These are phyloP conservation scores for Arctopsyche grandis DNA, from an alignment of 1,140 invertebrate species.

Conservation along the genomic window DNA sequence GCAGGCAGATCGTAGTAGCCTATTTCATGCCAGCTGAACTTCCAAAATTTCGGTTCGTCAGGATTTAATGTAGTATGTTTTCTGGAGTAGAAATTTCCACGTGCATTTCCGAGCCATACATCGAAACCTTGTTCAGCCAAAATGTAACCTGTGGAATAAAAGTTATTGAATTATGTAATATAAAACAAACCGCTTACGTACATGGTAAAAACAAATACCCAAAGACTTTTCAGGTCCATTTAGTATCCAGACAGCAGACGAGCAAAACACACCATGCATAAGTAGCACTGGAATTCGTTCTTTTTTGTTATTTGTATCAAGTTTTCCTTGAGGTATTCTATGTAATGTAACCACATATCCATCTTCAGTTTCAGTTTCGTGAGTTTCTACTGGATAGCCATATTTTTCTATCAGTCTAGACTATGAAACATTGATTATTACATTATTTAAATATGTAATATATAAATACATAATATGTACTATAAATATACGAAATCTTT, in stretches of 20 bases:
- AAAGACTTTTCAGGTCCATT: slow-evolving; percentile 67
- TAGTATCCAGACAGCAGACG: slow-evolving; percentile 72
- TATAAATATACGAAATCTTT: too few species aligned
- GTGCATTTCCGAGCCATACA: slow-evolving; percentile 78
- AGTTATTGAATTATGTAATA: too few species aligned
- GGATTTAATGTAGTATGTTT: slow-evolving; percentile 67
- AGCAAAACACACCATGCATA: slow-evolving; percentile 75
- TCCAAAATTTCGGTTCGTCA: slow-evolving; percentile 75
- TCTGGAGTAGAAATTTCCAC: slow-evolving; percentile 70
- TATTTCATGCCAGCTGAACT: slow-evolving; percentile 85
- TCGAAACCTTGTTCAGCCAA: slow-evolving; percentile 79
- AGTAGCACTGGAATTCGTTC: slow-evolving; percentile 62
- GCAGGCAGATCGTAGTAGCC: slow-evolving; percentile 80
- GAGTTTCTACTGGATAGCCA: slow-evolving; percentile 70
- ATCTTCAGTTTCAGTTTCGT: slow-evolving; percentile 65
- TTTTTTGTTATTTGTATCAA: neutral
- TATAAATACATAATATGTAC: too few species aligned
- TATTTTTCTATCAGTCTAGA: slow-evolving; percentile 61
- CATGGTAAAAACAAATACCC: slow-evolving; percentile 60
- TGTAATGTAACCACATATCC: slow-evolving; percentile 67
- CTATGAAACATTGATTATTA: too few species aligned
- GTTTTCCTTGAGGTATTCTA: slow-evolving; percentile 53
- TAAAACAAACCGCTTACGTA: too few species aligned
- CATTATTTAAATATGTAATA: too few species aligned
- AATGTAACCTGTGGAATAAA: slow-evolving; percentile 66